These are phyloP conservation scores for Heteromyza rotundicornis DNA, from an alignment of 2,888 invertebrate genomes.

Conservation along the genomic window DNA sequence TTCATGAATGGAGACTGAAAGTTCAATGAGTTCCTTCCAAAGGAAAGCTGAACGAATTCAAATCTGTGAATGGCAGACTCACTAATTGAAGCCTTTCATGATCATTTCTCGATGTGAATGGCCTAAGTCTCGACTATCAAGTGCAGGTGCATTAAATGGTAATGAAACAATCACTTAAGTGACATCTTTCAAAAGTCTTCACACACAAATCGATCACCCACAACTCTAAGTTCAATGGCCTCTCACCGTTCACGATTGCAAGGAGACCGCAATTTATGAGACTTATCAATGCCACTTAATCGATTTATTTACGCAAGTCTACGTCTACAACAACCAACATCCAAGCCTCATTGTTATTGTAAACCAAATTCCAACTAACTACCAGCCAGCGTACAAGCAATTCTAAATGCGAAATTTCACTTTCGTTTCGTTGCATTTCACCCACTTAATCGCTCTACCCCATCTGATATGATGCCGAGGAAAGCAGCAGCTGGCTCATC, in stretches of 20 bases:
- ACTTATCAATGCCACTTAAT: slow-evolving; percentile 35
- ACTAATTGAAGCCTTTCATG: too few species aligned
- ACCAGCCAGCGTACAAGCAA: slow-evolving; percentile 23
- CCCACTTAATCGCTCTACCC: slow-evolving; percentile 11
- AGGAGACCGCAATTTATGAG: slow-evolving; percentile 25
- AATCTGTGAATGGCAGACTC: too few species aligned
- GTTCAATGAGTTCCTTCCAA: too few species aligned
- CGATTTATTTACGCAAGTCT: slow-evolving; percentile 36
- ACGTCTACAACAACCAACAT: slow-evolving; percentile 12
- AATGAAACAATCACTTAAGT: too few species aligned
- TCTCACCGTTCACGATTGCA: slow-evolving; percentile 20
- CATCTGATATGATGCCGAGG: slow-evolving; percentile 26
- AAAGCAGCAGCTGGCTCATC: slow-evolving; percentile 31
- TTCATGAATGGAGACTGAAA: too few species aligned
- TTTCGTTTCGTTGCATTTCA: slow-evolving; percentile 18
- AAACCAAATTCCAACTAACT: too few species aligned
- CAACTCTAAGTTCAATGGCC: slow-evolving; percentile 1
- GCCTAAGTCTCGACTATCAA: too few species aligned
- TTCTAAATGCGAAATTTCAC: slow-evolving; percentile 32
- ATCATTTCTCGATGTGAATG: too few species aligned
- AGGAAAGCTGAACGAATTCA: too few species aligned
- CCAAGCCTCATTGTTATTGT: too few species aligned
- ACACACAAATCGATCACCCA: slow-evolving; percentile 23
- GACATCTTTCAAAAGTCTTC: too few species aligned
- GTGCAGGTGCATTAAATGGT: too few species aligned